A percentile compares a stretch with the other conserved stretches of the same genome.
Evolutionary conservation across 2,888 invertebrate genomes (phyloP).

Genomic region (Chrysolina americana): DNA sequence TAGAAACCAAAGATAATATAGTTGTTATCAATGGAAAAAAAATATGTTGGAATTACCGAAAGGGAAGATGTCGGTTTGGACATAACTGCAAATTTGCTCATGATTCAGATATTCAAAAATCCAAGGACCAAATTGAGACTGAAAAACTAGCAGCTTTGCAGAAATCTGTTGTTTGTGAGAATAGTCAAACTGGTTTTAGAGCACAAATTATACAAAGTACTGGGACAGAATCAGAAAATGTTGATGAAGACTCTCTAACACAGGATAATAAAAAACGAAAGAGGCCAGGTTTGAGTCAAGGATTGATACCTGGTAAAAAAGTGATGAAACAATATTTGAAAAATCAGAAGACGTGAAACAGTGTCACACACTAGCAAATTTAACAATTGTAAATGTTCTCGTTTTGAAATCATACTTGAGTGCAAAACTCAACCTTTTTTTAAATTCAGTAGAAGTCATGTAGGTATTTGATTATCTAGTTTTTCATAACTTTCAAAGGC

Average conservation of each 20-base stretch:
- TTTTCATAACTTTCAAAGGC: too few relatives aligned
- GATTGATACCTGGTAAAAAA: constrained; percentile 86
- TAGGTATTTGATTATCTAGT: too few relatives aligned
- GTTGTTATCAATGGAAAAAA: constrained; percentile 88
- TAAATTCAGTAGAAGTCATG: not conserved
- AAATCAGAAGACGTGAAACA: constrained; percentile 71
- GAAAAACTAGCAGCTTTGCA: constrained; percentile 70
- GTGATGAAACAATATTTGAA: constrained; percentile 83
- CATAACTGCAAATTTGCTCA: constrained; percentile 94
- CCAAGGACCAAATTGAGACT: constrained; percentile 73
- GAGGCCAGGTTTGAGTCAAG: constrained; percentile 84
- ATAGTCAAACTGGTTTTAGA: constrained; percentile 41
- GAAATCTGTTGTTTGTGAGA: constrained; percentile 55
- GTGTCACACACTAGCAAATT: constrained; percentile 4
- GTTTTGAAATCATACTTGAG: too few relatives aligned
- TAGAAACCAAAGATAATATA: constrained; percentile 74
- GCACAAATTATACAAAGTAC: constrained; percentile 62
- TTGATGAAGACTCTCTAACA: constrained; percentile 52
- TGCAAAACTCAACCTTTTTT: not conserved
- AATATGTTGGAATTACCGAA: constrained; percentile 94
- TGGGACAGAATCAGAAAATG: constrained; percentile 51
- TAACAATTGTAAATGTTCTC: constrained; percentile 18
- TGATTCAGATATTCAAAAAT: constrained; percentile 85
- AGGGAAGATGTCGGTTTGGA: constrained; percentile 91
- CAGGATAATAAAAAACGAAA: constrained; percentile 73